Base-by-base conservation (phyloP, 1,140 invertebrate genomes). In the Phocides pigmalion region DNA sequence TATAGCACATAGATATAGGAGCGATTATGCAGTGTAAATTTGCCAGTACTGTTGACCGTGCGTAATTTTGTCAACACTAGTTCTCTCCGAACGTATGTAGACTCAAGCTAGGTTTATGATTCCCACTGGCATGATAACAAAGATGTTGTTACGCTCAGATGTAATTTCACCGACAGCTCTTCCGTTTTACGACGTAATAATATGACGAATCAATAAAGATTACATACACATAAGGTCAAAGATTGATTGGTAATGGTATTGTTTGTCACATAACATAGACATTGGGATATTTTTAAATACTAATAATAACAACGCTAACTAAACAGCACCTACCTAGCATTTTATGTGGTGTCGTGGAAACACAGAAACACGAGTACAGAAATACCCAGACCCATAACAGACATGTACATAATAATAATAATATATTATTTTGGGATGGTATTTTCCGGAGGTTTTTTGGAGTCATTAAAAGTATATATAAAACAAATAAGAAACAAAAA, bases 11-110 rank as follows among this genome's bases (percentile, higher is more conserved):
- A 47, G 42, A 46, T 58, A 58, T 46, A 58, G n/a, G 54, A 12
- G 15, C 41, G 22, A 59, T 47, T 37, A 47, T 59, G 41, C 17
- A 32, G 56, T 59, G 42, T 37, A 59, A 37, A 22, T 47, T 22
- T 8, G n/a, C 12, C n/a, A 32, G 37, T 25, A 16, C 37, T 47
- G 54, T 17, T 19, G 20, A 11, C 51, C 19, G 51, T 4, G 16
- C 17, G 35, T 41, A 54, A 22, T 17, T 22, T 41, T 37, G 35
- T 54, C 51, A 39, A 22, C 32, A 53, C n/a, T 19, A 19, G 12
- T 50, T 54, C 22, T 19, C 16, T 19, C 6, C 1, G n/a, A n/a
- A n/a, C n/a, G n/a, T 2, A 41, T 50, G 14, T 50, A 35, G 25
- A 35, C 25, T 50, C 4, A 15, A 16, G 15, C 47, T n/a, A 50